These are phyloP conservation scores for Andricus quercusramuli DNA, from an alignment of 2,888 invertebrate genomes.

Conservation along the genomic window DNA sequence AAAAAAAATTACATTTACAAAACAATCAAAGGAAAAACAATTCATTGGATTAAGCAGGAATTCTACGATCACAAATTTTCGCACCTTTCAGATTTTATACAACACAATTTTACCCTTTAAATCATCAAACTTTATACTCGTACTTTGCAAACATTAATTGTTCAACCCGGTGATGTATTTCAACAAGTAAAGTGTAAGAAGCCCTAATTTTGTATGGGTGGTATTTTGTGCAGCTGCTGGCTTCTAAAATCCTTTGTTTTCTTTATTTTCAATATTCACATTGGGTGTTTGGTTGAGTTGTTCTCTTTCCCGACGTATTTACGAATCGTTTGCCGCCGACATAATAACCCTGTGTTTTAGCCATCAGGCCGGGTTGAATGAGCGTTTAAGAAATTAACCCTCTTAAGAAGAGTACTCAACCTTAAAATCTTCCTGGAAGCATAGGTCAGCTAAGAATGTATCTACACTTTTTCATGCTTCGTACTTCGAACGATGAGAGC, in stretches of 20 bases:
- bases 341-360: constrained; percentile 39
- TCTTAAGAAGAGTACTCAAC: constrained; percentile 32
- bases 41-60: not conserved
- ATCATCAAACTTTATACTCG: no score
- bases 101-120: not conserved
- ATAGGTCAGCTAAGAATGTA: constrained; percentile 31
- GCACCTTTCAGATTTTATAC: not conserved
- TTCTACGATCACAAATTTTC: not conserved
- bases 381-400: constrained; percentile 41
- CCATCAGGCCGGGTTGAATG: constrained; percentile 26
- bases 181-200: not conserved
- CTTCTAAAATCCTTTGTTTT: not conserved
- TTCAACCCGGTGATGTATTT: not conserved
- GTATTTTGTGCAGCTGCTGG: not conserved
- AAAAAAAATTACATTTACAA: constrained; percentile 12
- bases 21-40: not conserved
- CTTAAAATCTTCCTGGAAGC: constrained; percentile 35
- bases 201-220: not conserved
- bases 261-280: constrained; percentile 6
- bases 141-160: not conserved
- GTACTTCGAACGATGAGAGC: constrained; percentile 6
- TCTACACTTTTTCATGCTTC: constrained; percentile 21
- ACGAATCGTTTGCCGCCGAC: constrained; percentile 13
- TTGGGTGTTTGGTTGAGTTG: not conserved
- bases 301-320: constrained; percentile 20